Conservation (phyloP, 2,888 invertebrate species). For the Hemistola chrysoprasaria region DNA sequence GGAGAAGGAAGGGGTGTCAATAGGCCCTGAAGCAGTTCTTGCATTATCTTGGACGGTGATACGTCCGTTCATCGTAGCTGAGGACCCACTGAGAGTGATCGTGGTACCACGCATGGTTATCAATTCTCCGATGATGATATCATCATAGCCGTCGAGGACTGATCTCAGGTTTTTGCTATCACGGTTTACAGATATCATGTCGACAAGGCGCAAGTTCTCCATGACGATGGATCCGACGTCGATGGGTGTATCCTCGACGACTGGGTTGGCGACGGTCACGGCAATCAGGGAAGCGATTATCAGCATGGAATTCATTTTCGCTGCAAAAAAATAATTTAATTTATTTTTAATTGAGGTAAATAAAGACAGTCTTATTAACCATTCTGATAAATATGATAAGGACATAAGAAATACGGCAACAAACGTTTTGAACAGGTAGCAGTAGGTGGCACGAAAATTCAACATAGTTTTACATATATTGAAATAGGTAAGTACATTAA, state of each 20-base stretch:
- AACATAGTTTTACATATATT: too few relatives aligned
- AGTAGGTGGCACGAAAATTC: too few relatives aligned
- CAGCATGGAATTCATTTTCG: slow-evolving; percentile 43
- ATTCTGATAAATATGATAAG: too few relatives aligned
- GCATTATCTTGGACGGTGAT: slow-evolving; percentile 20
- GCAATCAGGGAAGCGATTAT: slow-evolving; percentile 41
- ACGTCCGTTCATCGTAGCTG: too few relatives aligned
- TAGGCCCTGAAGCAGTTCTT: slow-evolving; percentile 11
- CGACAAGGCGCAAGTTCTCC: slow-evolving; percentile 12
- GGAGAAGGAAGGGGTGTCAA: slow-evolving; percentile 24
- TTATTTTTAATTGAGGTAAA: too few relatives aligned
- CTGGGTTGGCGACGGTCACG: slow-evolving; percentile 38
- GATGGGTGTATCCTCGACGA: slow-evolving; percentile 14
- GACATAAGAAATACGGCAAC: too few relatives aligned
- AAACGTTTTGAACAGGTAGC: too few relatives aligned
- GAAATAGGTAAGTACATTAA: too few relatives aligned
- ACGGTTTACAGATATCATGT: slow-evolving; percentile 13
- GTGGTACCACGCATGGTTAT: slow-evolving; percentile 29
- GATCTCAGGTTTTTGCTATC: slow-evolving; percentile 24
- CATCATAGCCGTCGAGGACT: slow-evolving; percentile 19
- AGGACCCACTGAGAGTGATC: slow-evolving; percentile 14
- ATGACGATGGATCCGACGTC: slow-evolving; percentile 22
- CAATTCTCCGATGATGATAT: slow-evolving; percentile 41
- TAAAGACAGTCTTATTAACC: too few relatives aligned
- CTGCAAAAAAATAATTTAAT: slow-evolving; percentile 24